A percentile compares a stretch with the other conserved stretches of the same genome.
phyloP scores from a whole-genome alignment of 2,888 invertebrate genomes.

The Oscheius onirici region DNA sequence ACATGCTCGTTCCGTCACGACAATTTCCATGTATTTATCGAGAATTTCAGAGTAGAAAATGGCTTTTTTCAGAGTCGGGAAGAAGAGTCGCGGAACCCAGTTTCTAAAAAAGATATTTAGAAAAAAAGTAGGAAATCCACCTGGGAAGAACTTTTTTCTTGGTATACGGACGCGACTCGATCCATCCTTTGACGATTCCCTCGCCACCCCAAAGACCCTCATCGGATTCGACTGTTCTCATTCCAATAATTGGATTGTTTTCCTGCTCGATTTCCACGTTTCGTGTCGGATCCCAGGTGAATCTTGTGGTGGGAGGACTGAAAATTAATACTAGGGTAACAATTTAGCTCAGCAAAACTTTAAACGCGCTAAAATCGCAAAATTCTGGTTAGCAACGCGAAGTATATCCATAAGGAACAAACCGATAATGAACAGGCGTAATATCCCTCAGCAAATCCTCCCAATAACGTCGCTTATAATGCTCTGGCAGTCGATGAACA shows the following conservation, averaged over 20 bases:
- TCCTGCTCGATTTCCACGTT: slow-evolving; percentile 59
- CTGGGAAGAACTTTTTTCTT: slow-evolving; percentile 68
- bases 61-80: slow-evolving; percentile 82
- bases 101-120: slow-evolving; percentile 25
- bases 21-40: slow-evolving; percentile 74
- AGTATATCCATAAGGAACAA: neutral
- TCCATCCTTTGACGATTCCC: slow-evolving; percentile 86
- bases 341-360: no score
- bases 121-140: neutral
- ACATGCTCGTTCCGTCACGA: slow-evolving; percentile 86
- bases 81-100: slow-evolving; percentile 86
- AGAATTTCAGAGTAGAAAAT: slow-evolving; percentile 79
- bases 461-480: slow-evolving; percentile 67
- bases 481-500: slow-evolving; percentile 68
- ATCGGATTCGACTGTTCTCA: slow-evolving; percentile 83
- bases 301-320: slow-evolving; percentile 54
- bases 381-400: no score
- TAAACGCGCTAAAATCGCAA: no score
- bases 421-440: slow-evolving; percentile 73
- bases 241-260: slow-evolving; percentile 66
- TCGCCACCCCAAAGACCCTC: slow-evolving; percentile 96
- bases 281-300: slow-evolving; percentile 58
- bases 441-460: slow-evolving; percentile 68
- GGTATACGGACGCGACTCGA: slow-evolving; percentile 62
- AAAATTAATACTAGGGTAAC: no score